Percentiles rank a stretch among this genome's conserved stretches.
These are phyloP conservation scores for Lasiommata megera DNA, from an alignment of 2,888 invertebrate genomes.

Conservation along the genomic window DNA sequence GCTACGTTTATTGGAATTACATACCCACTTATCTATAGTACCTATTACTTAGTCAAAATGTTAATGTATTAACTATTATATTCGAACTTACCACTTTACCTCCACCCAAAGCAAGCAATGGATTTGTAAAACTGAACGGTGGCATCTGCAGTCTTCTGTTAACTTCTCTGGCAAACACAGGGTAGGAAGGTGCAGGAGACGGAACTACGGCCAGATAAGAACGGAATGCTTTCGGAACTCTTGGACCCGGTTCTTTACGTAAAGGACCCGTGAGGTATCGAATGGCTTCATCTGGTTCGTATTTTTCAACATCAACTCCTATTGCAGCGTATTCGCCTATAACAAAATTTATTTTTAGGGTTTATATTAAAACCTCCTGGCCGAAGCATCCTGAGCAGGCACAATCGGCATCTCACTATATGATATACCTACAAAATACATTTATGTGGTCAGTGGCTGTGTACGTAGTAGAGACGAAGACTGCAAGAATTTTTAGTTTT, in stretches of 20 bases:
- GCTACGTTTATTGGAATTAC: no score
- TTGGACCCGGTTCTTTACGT: constrained; percentile 81
- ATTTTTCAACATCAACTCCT: constrained; percentile 94
- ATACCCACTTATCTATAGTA: no score
- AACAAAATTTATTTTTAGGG: constrained; percentile 2
- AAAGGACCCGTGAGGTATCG: constrained; percentile 91
- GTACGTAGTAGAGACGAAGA: no score
- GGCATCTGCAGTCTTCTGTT: constrained; percentile 91
- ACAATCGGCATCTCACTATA: no score
- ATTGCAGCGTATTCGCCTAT: constrained; percentile 96
- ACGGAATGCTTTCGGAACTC: constrained; percentile 86
- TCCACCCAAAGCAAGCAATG: constrained; percentile 86
- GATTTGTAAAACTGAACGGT: constrained; percentile 94
- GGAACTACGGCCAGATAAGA: constrained; percentile 92
- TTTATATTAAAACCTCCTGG: no score
- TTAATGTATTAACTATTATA: no score
- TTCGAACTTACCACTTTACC: constrained; percentile 83
- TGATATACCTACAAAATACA: no score
- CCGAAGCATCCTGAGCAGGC: no score
- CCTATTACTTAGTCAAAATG: no score
- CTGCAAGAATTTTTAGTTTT: no score
- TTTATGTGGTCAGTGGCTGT: no score
- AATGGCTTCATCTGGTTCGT: constrained; percentile 88
- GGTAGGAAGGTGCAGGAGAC: constrained; percentile 86
- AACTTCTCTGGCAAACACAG: constrained; percentile 87